A percentile compares a stretch with the other conserved stretches of the same genome.
Conservation (phyloP, 2,888 invertebrate species). For the Diarsia dahlii region DNA sequence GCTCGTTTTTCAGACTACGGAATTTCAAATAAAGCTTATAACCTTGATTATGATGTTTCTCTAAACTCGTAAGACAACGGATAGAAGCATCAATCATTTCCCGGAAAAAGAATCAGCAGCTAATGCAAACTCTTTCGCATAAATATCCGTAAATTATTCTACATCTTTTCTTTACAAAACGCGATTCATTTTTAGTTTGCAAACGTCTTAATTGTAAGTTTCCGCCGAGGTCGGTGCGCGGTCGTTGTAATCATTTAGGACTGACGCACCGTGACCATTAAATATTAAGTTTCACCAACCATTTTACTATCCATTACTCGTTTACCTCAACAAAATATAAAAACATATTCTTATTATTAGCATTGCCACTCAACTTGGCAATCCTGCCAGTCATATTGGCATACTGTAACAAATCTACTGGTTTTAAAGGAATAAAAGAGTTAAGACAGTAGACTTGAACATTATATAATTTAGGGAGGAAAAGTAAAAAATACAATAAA, state of each 20-base stretch:
- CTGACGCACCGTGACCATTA: conserved; percentile 28
- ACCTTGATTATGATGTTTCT: conserved; percentile 40
- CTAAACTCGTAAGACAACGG: conserved; percentile 16
- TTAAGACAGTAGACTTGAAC: no score
- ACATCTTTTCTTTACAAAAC: conserved; percentile 17
- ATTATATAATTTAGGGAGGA: no score
- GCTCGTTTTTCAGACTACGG: background rate
- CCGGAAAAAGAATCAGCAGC: conserved; percentile 26
- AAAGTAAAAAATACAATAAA: no score
- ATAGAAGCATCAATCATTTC: conserved; percentile 33
- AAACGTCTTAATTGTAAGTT: conserved; percentile 47
- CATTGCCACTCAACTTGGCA: background rate
- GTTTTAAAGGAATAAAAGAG: no score
- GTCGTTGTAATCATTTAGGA: conserved; percentile 49
- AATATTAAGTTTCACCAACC: background rate
- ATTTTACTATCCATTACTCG: conserved; percentile 48
- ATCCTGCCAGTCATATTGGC: background rate
- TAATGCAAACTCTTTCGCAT: conserved; percentile 36
- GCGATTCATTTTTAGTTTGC: conserved; percentile 26
- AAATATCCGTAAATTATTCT: conserved; percentile 34
- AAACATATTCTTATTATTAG: background rate
- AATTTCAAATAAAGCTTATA: background rate
- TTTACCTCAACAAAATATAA: conserved; percentile 16
- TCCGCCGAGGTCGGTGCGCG: conserved; percentile 51
- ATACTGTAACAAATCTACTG: no score